Base-by-base conservation (phyloP, 2,888 invertebrate species). In the Glaucopsyche alexis region DNA sequence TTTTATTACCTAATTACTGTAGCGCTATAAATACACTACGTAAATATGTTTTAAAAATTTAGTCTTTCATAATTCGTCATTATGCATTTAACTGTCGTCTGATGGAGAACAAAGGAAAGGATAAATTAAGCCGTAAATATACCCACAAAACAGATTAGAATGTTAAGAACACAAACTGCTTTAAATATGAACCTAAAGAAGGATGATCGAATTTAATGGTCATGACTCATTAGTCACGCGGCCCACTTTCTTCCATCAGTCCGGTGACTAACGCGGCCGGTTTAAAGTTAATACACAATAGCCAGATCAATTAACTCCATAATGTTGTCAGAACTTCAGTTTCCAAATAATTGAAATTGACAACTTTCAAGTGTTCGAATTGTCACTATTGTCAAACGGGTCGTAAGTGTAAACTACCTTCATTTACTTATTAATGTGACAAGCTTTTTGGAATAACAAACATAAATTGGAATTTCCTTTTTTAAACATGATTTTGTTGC, bases 1-100 rank as follows among this genome's bases (percentile, higher is more conserved):
- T 73, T 71, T 73, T 71, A 75, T 76, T 77, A 60, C 38, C 55
- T 60, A 60, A 60, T 55, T 55, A 55, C 11, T 55, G 11, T 55
- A 55, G 19, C 47, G 13, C 19, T 11, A 55, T 55, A 11, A 29
- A 55, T 9, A 19, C 1, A 8, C 11, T 60, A 60, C n/a, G n/a
- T 29, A 60, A 60, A 60, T 55, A 1, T 11, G 7, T 4, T 9
- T 19, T 5, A 13, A 60, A 16, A 3, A 60, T 60, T 1, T 2
- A 4, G 42, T 6, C 7, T 29, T 29, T 2, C 2, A 38, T 60
- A 14, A 60, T 7, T 14, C 2, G 13, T 13, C 11, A 60, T 2
- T 29, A 16, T 29, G 13, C 14, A 13, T 14, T 29, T 7, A 8
- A 42, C 42, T 4, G 29, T 14, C 14, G 5, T 60, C 29, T 60